Conservation (phyloP, 92 coral and sea anemone species). For the Micromussa lordhowensis region DNA sequence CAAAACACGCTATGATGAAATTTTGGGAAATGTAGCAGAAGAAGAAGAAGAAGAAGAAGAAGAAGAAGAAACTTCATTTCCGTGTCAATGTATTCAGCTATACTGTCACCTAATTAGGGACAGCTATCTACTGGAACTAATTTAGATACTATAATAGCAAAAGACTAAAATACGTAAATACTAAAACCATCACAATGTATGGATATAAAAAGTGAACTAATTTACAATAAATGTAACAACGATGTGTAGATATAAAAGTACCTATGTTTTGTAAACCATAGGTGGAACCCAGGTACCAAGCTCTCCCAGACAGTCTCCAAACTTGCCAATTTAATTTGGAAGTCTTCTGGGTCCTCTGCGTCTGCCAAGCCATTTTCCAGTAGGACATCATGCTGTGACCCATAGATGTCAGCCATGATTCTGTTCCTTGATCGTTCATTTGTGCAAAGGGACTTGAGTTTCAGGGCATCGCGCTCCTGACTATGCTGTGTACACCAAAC, state of each 20-base stretch:
- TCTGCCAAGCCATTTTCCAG: conserved; percentile 45
- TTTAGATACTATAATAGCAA: too few relatives aligned
- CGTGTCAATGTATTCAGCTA: too few relatives aligned
- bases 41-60: too few relatives aligned
- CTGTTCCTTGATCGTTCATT: conserved; percentile 36
- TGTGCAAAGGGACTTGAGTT: conserved; percentile 52
- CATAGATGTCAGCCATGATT: conserved; percentile 55
- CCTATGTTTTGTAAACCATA: conserved; percentile 51
- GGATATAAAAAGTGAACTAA: too few relatives aligned
- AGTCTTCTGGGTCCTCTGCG: conserved; percentile 18
- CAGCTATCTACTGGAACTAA: too few relatives aligned
- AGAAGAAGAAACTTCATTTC: too few relatives aligned
- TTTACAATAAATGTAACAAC: too few relatives aligned
- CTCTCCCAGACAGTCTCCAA: conserved; percentile 47
- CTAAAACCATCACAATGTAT: too few relatives aligned
- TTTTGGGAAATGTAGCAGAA: too few relatives aligned
- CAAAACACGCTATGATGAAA: too few relatives aligned
- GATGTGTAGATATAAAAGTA: not conserved
- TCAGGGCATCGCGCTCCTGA: conserved; percentile 52
- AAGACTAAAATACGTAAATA: too few relatives aligned
- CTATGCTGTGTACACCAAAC: conserved; percentile 75
- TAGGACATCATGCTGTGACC: conserved; percentile 44
- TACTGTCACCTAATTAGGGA: too few relatives aligned
- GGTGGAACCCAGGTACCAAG: conserved; percentile 48
- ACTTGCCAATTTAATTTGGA: conserved; percentile 38